Base-by-base conservation (phyloP, 2,888 invertebrate genomes). In the Sinelater perroti region DNA sequence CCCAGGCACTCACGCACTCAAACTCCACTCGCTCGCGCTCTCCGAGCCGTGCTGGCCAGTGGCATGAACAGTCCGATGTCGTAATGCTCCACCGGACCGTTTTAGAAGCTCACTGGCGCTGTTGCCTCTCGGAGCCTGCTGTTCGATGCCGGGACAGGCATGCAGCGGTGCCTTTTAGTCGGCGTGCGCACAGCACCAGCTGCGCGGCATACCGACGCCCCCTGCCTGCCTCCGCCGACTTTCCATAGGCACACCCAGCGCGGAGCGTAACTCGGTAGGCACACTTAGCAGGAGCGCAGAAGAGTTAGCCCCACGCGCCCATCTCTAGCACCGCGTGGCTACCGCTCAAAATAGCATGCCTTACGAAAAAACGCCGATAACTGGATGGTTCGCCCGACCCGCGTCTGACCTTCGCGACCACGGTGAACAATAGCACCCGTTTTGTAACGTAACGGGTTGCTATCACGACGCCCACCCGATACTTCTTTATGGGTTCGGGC, bases 1-100 rank as follows among this genome's bases (percentile, higher is more conserved):
- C 74, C 77, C 78, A 75, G 71, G 67, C 74, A 76, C 76, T 74
- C 74, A n/a, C n/a, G n/a, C 76, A 75, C 76, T 70, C 75, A 74
- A 73, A 69, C 72, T 70, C 70, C 72, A 72, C 70, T 72, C 68
- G 72, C 71, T 72, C 72, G 68, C 69, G 68, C 74, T 71, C 75
- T 73, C 75, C 74, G 72, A 73, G 70, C 75, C 75, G 73, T 72
- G 70, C 75, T 76, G 72, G 72, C 72, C 71, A 70, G 74, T 72
- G 71, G 72, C 73, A 72, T 73, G 70, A 69, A 71, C 71, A 70
- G 69, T 70, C 72, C 70, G 68, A 65, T 63, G 67, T 69, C 68
- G 69, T 68, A 71, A 72, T 70, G 70, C 69, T 67, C 66, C 62
- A 61, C 62, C 63, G 62, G 61, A 63, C 65, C 63, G 64, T 63